Evolutionary conservation across 2,797 vertebrate species (phyloP), one percentile per base, ranked within the genome.

Genomic region (Lagorchestes hirsutus): DNA sequence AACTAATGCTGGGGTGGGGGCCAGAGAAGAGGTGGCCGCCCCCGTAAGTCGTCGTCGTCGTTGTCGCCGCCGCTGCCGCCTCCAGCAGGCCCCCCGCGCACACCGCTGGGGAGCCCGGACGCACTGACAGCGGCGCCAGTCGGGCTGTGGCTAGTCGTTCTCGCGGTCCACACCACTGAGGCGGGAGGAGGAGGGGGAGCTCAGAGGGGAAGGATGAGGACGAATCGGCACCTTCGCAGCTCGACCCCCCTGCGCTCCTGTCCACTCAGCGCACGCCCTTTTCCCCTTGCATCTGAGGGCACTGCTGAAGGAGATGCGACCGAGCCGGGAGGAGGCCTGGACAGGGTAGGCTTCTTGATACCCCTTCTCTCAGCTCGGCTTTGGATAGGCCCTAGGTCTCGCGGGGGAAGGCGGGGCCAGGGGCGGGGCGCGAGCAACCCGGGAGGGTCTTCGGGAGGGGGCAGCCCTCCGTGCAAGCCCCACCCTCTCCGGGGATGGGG

Each of bases 131-230:
- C 58, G 40, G 95, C 62, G 54, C 92, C 58, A 92, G 95, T 96
- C 96, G 97, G 58, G 97, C 97, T 94, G 97, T 98, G 12, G 59
- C 96, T 94, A 97, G 97, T 95, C 98, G 98, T 97, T 96, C 98
- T 97, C 96, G 95, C 96, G 96, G 98, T 96, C 97, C 57, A 90
- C 97, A 98, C 98, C 98, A 99, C 98, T 92, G 67, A 55, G 13
- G 12, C 54, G 54, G 34, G n/a, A 54, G 12, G 62, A 34, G 82
- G 54, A 54, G 91, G 95, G 96, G 95, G 92, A 1, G 40, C n/a
- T 29, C 55, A 0, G 16, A 55, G 50, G 2, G 24, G 8, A 92
- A 74, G 52, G 50, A 54, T 8, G 0, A 1, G 0, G 46, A 0
- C 52, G 74, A 87, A 1, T 24, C 1, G 54, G 18, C 52, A 0